phyloP scores from a whole-genome alignment of 2,888 invertebrate genomes.

The Drymonia ruficornis region DNA sequence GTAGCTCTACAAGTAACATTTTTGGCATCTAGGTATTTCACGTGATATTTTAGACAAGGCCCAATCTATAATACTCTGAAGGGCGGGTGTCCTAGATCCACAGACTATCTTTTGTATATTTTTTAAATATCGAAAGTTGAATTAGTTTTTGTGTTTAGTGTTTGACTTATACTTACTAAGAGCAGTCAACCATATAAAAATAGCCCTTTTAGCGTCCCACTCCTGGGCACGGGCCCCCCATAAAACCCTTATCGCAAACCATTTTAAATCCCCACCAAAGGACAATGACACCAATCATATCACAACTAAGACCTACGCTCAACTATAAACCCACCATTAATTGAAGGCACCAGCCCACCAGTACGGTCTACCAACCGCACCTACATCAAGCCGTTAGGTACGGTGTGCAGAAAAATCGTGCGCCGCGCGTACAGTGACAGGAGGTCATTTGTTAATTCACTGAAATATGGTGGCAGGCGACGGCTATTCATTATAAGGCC shows the following conservation, averaged over 20 bases:
- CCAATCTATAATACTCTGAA: no score
- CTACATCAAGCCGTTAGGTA: constrained; percentile 76
- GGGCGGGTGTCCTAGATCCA: no score
- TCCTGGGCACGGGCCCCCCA: no score
- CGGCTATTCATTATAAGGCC: constrained; percentile 82
- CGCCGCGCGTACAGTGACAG: constrained; percentile 75
- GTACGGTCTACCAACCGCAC: constrained; percentile 67
- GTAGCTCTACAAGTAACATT: neutral
- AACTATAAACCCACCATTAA: constrained; percentile 61
- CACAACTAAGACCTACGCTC: neutral
- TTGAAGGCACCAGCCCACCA: constrained; percentile 42
- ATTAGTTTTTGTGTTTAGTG: no score
- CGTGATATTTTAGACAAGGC: no score
- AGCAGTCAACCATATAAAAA: no score
- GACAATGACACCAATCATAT: neutral
- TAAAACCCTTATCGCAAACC: no score
- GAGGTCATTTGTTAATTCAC: constrained; percentile 82
- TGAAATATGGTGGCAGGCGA: constrained; percentile 82
- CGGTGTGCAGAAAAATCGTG: constrained; percentile 82
- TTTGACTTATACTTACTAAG: no score
- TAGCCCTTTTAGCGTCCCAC: no score
- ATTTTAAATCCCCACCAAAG: no score
- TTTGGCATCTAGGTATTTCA: neutral
- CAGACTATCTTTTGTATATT: no score
- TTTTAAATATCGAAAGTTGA: no score